Evolutionary conservation across 1,140 invertebrate species (phyloP).

Genomic region (Helicoverpa armigera): DNA sequence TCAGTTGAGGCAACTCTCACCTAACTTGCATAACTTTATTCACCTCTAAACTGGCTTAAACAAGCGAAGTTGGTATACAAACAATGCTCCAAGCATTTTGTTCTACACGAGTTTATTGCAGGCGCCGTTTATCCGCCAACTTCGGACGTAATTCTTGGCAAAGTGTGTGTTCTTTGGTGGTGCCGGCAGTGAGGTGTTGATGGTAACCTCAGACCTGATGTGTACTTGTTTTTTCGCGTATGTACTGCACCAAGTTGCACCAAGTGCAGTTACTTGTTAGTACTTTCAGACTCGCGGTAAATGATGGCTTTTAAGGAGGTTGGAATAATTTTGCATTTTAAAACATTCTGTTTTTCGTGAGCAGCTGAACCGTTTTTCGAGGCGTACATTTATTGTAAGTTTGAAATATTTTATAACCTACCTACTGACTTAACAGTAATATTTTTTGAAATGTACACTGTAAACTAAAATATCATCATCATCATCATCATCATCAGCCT

Average conservation of each 20-base stretch:
- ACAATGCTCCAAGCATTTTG: constrained; percentile 43
- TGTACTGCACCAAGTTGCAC: neutral
- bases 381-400: neutral
- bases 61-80: constrained; percentile 43
- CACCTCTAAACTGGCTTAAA: constrained; percentile 49
- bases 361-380: neutral
- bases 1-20: constrained; percentile 38
- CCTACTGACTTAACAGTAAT: too few relatives aligned
- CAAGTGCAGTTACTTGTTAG: too few relatives aligned
- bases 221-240: neutral
- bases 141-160: constrained; percentile 45
- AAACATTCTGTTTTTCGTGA: too few relatives aligned
- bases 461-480: too few relatives aligned
- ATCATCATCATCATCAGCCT: too few relatives aligned
- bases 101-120: constrained; percentile 44
- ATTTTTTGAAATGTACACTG: too few relatives aligned
- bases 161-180: constrained; percentile 39
- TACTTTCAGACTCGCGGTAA: neutral
- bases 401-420: too few relatives aligned
- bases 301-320: neutral
- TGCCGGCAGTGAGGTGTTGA: constrained; percentile 1
- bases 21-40: constrained; percentile 48
- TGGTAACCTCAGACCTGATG: neutral
- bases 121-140: constrained; percentile 38
- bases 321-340: too few relatives aligned